Conservation (phyloP, 53 echinoderm and acorn worm genomes). For the Pentamera pediparva region DNA sequence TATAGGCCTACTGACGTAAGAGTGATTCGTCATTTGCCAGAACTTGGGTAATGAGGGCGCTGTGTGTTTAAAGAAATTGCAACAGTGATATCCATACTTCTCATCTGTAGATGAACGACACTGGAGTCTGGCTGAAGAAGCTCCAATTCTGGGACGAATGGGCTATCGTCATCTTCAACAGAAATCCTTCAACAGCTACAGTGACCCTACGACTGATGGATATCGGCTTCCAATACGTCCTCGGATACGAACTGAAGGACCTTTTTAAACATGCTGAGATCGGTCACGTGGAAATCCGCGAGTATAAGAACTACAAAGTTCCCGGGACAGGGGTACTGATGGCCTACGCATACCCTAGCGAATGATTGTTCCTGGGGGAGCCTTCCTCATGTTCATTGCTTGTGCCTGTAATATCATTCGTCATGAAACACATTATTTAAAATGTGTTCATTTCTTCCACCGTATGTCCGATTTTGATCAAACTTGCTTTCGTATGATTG, state of each 20-base stretch:
- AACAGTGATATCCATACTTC: neutral
- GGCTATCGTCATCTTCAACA: conserved; percentile 59
- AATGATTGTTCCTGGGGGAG: conserved; percentile 35
- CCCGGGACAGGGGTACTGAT: conserved; percentile 57
- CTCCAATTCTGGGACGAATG: conserved; percentile 50
- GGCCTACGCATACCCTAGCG: conserved; percentile 71
- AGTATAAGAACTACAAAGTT: conserved; percentile 48
- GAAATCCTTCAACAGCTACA: conserved; percentile 29
- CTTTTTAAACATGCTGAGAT: conserved; percentile 55
- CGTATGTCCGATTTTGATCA: too few species aligned
- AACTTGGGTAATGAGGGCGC: too few species aligned
- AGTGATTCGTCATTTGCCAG: too few species aligned
- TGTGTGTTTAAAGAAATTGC: neutral
- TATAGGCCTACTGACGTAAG: too few species aligned
- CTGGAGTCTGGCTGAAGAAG: conserved; percentile 61
- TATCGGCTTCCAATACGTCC: conserved; percentile 56
- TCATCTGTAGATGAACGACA: conserved; percentile 30
- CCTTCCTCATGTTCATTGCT: too few species aligned
- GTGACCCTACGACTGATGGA: conserved; percentile 51
- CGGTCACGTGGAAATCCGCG: conserved; percentile 51
- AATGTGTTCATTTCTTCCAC: too few species aligned
- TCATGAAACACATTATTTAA: too few species aligned
- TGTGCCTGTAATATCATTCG: too few species aligned
- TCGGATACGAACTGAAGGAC: conserved; percentile 61
- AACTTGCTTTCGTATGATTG: too few species aligned